These are phyloP conservation scores for Natator depressus DNA, from an alignment of 2,113 vertebrate species.

Conservation along the genomic window DNA sequence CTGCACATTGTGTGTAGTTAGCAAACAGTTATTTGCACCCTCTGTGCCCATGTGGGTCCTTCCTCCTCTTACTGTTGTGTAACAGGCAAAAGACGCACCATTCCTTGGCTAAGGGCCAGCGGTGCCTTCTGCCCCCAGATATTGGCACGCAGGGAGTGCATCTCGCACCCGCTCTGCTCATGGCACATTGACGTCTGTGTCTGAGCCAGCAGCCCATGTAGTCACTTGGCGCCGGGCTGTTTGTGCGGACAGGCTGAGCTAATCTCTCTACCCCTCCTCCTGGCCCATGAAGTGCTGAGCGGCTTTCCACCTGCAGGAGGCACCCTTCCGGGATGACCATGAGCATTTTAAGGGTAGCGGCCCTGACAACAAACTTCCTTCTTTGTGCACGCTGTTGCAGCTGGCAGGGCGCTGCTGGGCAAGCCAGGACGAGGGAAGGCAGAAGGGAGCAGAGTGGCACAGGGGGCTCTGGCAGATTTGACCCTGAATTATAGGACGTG, in stretches of 20 bases:
- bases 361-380: not conserved
- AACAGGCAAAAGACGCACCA: too few species aligned
- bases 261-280: not conserved
- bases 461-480: not conserved
- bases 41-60: not conserved
- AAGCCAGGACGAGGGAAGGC: not conserved
- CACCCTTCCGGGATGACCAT: not conserved
- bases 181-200: too few species aligned
- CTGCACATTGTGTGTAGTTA: too few species aligned
- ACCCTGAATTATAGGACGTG: not conserved
- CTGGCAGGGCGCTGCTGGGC: not conserved
- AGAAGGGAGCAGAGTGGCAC: not conserved
- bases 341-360: not conserved
- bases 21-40: not conserved
- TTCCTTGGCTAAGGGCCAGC: not conserved
- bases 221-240: too few species aligned
- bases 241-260: too few species aligned
- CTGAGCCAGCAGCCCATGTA: too few species aligned
- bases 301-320: too few species aligned
- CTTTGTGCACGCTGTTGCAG: not conserved
- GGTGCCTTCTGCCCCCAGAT: not conserved
- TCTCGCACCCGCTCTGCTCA: too few species aligned
- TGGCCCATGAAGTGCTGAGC: too few species aligned
- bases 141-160: not conserved
- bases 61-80: too few species aligned